Evolutionary conservation across 2,797 vertebrate species (phyloP).

Genomic region (Enteromius paludinosus): DNA sequence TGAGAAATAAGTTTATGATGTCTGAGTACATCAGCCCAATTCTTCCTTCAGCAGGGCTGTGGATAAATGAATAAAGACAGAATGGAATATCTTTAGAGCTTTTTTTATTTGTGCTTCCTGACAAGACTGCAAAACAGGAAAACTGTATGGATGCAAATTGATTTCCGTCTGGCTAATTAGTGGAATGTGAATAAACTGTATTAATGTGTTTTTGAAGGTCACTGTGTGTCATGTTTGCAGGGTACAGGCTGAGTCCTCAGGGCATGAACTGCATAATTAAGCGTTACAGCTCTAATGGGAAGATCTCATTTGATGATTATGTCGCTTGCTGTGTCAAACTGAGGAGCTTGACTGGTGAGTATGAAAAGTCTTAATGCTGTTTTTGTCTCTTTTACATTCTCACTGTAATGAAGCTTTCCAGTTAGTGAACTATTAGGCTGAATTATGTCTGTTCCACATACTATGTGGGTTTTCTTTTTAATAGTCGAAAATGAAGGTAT

Average conservation of each 20-base stretch:
- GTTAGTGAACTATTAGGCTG: no score
- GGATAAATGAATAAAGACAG: neutral
- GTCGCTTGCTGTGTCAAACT: constrained; percentile 90
- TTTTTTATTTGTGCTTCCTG: neutral
- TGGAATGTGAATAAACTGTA: neutral
- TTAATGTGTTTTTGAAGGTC: neutral
- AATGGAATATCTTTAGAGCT: neutral
- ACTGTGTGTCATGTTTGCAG: constrained; percentile 70
- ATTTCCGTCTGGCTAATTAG: neutral
- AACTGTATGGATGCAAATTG: neutral
- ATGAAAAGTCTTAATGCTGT: neutral
- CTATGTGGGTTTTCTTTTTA: neutral
- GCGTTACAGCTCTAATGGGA: constrained; percentile 84
- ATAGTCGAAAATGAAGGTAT: no score
- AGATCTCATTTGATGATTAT: constrained; percentile 92
- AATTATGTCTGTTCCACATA: neutral
- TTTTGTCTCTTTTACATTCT: neutral
- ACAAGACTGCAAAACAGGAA: neutral
- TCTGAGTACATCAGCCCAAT: neutral
- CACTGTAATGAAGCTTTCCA: neutral
- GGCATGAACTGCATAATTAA: constrained; percentile 84
- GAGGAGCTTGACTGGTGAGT: constrained; percentile 88
- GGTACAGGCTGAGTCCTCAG: constrained; percentile 89
- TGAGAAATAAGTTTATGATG: neutral
- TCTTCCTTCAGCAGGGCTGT: neutral